Evolutionary conservation across 2,797 vertebrate genomes (phyloP), one percentile per base, ranked within the genome.

Genomic region (Sphenopsis melanotis): DNA sequence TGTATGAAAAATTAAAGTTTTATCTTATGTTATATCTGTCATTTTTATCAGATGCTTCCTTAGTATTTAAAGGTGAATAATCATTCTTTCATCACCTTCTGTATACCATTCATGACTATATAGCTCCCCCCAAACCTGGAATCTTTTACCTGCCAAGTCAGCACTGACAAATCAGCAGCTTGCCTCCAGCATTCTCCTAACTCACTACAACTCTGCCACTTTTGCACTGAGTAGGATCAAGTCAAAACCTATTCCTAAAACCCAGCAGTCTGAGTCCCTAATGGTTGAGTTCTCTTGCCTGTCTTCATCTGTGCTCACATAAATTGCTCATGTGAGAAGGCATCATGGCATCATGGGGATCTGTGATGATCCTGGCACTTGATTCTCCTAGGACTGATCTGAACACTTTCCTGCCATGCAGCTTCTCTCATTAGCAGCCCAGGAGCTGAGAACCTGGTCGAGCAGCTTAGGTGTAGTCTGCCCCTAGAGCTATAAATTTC

Each of bases 41-140:
- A 32, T 77, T 90, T 91, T 77, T 49, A 36, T 66, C 3, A 0
- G 23, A 39, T 61, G 6, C 14, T 79, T 79, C 15, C 24, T 55
- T 71, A 19, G 23, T 74, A 53, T 72, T 61, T 32, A 69, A 66
- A 47, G 46, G 9, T 22, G 8, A 70, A n/a, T 52, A 56, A 83
- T 57, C 14, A 49, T 65, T 80, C 30, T 75, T 84, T 15, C 1
- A 1, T 50, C 32, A 20, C 42, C 29, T 60, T 65, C 66, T 77
- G 2, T 57, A 11, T 85, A 19, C 15, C 12, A 8, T 37, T 72
- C 6, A 4, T 84, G 37, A 39, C 34, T 70, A 4, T 13, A 26
- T 34, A 41, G 17, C 23, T 5, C 2, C 1, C 15, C 19, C 6
- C 27, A 4, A 36, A 12, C 15, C 5, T 29, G 2, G n/a, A 44